Percentiles rank a stretch among this genome's conserved stretches.
These are phyloP conservation scores for Corydoras maculifer DNA, from an alignment of 2,113 vertebrate genomes.

Conservation along the genomic window DNA sequence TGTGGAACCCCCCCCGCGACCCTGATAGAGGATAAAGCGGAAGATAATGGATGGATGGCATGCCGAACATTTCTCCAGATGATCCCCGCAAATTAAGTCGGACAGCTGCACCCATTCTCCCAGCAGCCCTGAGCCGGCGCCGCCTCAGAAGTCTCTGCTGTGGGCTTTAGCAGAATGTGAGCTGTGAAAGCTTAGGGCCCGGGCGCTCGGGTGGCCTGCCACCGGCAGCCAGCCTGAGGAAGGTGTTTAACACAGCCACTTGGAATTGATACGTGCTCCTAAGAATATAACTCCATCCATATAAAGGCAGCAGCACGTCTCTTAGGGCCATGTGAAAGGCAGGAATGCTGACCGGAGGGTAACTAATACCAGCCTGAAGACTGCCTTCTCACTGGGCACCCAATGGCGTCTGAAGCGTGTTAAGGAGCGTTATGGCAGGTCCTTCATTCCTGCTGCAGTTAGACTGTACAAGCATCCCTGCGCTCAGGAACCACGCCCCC, in stretches of 20 bases:
- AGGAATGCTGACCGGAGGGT: conserved; percentile 63
- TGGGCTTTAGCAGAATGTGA: conserved; percentile 32
- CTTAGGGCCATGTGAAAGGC: conserved; percentile 42
- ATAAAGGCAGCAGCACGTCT: conserved; percentile 61
- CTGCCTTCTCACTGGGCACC: conserved; percentile 3
- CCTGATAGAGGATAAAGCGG: too few species aligned
- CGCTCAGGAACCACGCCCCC: too few species aligned
- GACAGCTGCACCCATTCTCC: conserved; percentile 8
- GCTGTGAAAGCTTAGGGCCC: conserved; percentile 24
- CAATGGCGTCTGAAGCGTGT: too few species aligned
- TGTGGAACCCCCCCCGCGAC: too few species aligned
- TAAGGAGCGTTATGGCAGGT: too few species aligned
- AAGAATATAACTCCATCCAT: conserved; percentile 67
- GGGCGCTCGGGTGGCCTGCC: conserved; percentile 48
- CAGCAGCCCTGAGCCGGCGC: conserved; percentile 7
- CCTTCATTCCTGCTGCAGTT: too few species aligned
- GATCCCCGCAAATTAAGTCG: background rate
- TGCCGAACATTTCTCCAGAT: background rate
- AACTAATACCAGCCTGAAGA: conserved; percentile 44
- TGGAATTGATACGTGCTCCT: conserved; percentile 65
- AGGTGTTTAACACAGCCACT: conserved; percentile 59
- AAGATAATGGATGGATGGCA: too few species aligned
- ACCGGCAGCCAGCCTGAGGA: conserved; percentile 22
- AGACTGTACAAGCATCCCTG: too few species aligned
- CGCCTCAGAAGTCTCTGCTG: conserved; percentile 27